Conservation (phyloP, 2,888 invertebrate species). For the Cheilosia urbana region DNA sequence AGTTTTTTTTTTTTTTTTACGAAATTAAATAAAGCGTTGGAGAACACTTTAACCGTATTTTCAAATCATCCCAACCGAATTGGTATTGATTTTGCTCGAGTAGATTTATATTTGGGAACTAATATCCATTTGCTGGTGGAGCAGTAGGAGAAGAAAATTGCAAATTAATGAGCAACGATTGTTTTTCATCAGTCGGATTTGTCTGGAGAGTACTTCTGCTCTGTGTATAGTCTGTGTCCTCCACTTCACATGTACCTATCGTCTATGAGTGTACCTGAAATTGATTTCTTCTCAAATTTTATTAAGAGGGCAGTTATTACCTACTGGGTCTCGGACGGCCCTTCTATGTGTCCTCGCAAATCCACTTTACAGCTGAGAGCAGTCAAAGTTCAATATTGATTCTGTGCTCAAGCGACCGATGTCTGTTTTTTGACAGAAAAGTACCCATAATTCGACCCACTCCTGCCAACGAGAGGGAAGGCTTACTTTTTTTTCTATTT, state of each 20-base stretch:
- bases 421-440: slow-evolving; percentile 1
- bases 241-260: not conserved
- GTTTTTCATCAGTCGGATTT: slow-evolving; percentile 44
- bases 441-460: not conserved
- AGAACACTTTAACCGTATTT: slow-evolving; percentile 24
- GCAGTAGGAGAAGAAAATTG: slow-evolving; percentile 19
- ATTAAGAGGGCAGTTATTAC: slow-evolving; percentile 55
- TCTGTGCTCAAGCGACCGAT: slow-evolving; percentile 35
- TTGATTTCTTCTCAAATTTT: slow-evolving; percentile 55
- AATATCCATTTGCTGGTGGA: not conserved
- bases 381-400: slow-evolving; percentile 61
- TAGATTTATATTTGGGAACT: slow-evolving; percentile 37
- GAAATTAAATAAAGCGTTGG: slow-evolving; percentile 51
- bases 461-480: no score
- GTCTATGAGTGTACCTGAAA: slow-evolving; percentile 9
- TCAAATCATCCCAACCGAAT: not conserved
- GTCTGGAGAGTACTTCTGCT: slow-evolving; percentile 1
- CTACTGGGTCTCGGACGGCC: slow-evolving; percentile 24
- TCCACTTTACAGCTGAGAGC: slow-evolving; percentile 44
- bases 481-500: not conserved
- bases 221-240: not conserved
- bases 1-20: not conserved
- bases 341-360: slow-evolving; percentile 26
- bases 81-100: slow-evolving; percentile 19
- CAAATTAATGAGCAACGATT: slow-evolving; percentile 51